These are phyloP conservation scores for Pristionchus arcanus DNA, from an alignment of 2,888 invertebrate species.

Conservation along the genomic window DNA sequence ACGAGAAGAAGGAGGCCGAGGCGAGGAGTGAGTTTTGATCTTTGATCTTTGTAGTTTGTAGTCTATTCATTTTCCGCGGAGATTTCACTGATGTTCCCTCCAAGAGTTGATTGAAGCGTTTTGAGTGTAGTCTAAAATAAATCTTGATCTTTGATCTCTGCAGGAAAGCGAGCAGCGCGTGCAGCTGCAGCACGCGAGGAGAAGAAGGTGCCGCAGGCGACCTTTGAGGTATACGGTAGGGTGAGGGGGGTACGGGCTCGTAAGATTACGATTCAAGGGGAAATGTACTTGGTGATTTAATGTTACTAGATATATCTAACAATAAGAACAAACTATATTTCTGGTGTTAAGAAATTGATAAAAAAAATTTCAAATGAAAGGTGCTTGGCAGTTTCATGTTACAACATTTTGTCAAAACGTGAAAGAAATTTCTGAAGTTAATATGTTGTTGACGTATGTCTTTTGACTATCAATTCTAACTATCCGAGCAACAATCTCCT, in stretches of 20 bases:
- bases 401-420: too few species aligned
- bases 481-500: too few species aligned
- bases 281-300: too few species aligned
- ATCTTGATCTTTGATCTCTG: constrained; percentile 12
- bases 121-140: background rate
- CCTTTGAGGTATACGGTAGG: constrained; percentile 17
- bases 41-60: background rate
- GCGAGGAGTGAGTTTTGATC: constrained; percentile 37
- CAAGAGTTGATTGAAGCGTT: background rate
- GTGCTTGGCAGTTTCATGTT: too few species aligned
- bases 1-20: constrained; percentile 49
- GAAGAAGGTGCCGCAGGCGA: constrained; percentile 42
- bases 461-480: too few species aligned
- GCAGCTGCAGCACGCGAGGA: constrained; percentile 13
- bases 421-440: too few species aligned
- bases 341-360: too few species aligned
- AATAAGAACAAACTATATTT: too few species aligned
- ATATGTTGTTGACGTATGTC: too few species aligned
- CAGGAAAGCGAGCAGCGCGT: constrained; percentile 24
- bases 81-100: too few species aligned
- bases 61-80: background rate
- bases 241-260: background rate
- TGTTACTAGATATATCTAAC: too few species aligned
- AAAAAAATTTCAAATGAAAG: too few species aligned
- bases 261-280: background rate